phyloP scores from a whole-genome alignment of 2,113 vertebrate species.

The Ptilonorhynchus violaceus region DNA sequence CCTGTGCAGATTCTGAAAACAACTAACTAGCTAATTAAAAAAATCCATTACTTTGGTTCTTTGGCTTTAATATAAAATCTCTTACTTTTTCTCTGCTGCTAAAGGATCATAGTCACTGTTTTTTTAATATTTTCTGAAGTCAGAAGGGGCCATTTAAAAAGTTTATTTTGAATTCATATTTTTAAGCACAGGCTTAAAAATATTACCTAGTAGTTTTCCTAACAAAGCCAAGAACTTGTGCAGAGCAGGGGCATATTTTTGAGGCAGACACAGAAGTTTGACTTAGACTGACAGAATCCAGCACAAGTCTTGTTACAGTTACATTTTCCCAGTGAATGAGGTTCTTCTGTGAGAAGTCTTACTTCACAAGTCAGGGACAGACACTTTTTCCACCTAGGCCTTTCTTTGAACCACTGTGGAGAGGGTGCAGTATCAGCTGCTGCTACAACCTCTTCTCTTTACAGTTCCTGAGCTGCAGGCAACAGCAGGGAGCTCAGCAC shows the following conservation, averaged over 20 bases:
- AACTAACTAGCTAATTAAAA: background rate
- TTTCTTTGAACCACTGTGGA: constrained; percentile 3
- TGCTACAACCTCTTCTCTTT: background rate
- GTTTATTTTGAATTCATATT: background rate
- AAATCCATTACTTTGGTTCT: background rate
- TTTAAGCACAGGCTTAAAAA: background rate
- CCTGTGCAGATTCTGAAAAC: background rate
- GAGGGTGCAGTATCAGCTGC: background rate
- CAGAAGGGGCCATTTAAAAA: background rate
- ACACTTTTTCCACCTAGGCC: background rate
- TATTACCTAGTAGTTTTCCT: background rate
- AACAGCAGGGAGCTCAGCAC: background rate
- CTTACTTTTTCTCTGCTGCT: background rate
- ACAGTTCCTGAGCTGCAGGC: background rate
- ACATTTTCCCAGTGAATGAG: background rate
- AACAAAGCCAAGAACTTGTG: background rate
- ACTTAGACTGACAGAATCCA: background rate
- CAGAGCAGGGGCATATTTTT: background rate
- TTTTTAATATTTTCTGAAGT: background rate
- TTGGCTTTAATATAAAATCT: background rate
- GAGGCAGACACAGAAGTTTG: background rate
- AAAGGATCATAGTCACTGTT: background rate
- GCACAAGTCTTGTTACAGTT: background rate
- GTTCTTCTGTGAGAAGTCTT: background rate
- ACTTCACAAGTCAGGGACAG: background rate